Evolutionary conservation across 2,113 vertebrate genomes (phyloP).

Genomic region (Laticauda laticaudata): DNA sequence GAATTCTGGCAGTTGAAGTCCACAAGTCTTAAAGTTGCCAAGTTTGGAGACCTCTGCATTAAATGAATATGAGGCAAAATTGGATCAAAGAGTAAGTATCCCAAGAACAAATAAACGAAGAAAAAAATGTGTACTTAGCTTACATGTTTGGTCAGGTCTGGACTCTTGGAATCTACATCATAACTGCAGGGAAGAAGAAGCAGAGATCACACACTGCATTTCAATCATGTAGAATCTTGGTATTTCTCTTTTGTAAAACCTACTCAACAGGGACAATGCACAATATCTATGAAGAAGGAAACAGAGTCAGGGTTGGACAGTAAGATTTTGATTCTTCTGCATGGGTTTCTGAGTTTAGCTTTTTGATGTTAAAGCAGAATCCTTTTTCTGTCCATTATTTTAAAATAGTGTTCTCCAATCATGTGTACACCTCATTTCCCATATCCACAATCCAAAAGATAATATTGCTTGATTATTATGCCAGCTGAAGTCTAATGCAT

Average conservation of each 20-base stretch:
- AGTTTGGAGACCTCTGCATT: too few species aligned
- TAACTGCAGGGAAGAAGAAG: slow-evolving; percentile 74
- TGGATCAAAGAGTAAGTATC: neutral
- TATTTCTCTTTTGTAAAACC: neutral
- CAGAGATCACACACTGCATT: neutral
- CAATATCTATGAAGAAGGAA: neutral
- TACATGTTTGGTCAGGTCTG: slow-evolving; percentile 94
- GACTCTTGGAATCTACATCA: slow-evolving; percentile 94
- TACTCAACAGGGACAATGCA: neutral
- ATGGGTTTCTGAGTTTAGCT: neutral
- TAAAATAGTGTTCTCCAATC: neutral
- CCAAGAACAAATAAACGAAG: neutral
- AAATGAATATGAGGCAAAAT: neutral
- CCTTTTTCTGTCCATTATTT: neutral
- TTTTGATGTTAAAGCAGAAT: neutral
- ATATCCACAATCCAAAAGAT: neutral
- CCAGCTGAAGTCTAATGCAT: neutral
- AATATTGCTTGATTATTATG: neutral
- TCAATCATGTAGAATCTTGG: neutral
- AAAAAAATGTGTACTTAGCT: slow-evolving; percentile 58
- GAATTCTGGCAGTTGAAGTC: too few species aligned
- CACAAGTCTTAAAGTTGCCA: too few species aligned
- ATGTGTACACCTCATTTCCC: neutral
- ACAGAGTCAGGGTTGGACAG: neutral
- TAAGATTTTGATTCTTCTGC: neutral